phyloP scores from a whole-genome alignment of 2,797 vertebrate species.

The Melanotaenia nigrans region DNA sequence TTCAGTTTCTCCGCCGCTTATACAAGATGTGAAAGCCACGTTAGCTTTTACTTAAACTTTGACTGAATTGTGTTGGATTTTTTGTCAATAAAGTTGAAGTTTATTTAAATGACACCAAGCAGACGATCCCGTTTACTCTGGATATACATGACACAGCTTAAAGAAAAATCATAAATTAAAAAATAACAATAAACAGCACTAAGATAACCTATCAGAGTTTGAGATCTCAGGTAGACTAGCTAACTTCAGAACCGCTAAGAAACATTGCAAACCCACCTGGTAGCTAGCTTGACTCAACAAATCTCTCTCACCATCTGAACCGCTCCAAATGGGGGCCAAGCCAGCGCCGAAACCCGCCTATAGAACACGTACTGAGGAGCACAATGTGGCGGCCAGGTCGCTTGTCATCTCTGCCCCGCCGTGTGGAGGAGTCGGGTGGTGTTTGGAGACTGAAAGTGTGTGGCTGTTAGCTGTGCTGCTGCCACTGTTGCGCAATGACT shows the following conservation, averaged over 20 bases:
- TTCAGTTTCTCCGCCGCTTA: not conserved
- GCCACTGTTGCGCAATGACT: slow-evolving; percentile 60
- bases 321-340: not conserved
- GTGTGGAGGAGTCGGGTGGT: slow-evolving; percentile 8
- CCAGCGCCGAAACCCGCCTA: slow-evolving; percentile 9
- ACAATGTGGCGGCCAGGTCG: not conserved
- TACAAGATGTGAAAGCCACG: not conserved
- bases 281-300: slow-evolving; percentile 22
- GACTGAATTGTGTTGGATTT: not conserved
- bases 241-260: not conserved
- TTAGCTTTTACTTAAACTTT: not conserved
- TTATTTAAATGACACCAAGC: not conserved
- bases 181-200: not conserved
- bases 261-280: slow-evolving; percentile 50
- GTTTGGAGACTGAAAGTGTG: not conserved
- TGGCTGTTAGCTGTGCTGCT: slow-evolving; percentile 20
- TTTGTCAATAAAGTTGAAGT: not conserved
- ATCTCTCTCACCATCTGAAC: slow-evolving; percentile 18
- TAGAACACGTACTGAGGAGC: not conserved
- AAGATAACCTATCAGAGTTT: not conserved
- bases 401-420: slow-evolving; percentile 51
- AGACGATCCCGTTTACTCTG: not conserved
- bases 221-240: slow-evolving; percentile 26
- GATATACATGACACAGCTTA: slow-evolving; percentile 40
- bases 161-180: not conserved